Evolutionary conservation across 1,140 invertebrate genomes (phyloP).

Genomic region (Adoxophyes honmai): DNA sequence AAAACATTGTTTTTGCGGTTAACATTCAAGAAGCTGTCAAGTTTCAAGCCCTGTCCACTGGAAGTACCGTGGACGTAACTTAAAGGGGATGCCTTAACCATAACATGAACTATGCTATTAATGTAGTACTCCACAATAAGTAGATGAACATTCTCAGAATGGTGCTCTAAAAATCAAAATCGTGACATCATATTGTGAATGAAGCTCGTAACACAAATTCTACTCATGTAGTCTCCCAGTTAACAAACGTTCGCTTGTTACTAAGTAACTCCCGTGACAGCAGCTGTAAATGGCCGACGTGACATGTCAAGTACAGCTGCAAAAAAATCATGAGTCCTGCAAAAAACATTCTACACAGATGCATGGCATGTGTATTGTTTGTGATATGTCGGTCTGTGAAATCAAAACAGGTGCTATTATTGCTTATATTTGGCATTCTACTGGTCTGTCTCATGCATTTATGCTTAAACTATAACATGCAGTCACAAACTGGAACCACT

Average conservation of each 20-base stretch:
- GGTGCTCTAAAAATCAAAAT: slow-evolving; percentile 6
- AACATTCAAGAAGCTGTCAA: neutral
- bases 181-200: neutral
- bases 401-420: neutral
- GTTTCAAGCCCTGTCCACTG: too few species aligned
- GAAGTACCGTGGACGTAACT: too few species aligned
- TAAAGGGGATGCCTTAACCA: too few species aligned
- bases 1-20: slow-evolving; percentile 15
- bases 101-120: too few species aligned
- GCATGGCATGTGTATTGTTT: slow-evolving; percentile 45
- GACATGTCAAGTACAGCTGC: neutral
- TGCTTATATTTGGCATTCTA: slow-evolving; percentile 6
- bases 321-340: neutral
- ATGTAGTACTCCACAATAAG: neutral
- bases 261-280: too few species aligned
- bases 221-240: neutral
- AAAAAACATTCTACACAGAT: slow-evolving; percentile 40
- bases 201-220: neutral
- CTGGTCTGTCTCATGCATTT: slow-evolving; percentile 30
- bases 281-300: too few species aligned
- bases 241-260: neutral
- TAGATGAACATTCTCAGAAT: neutral
- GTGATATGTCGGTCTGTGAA: slow-evolving; percentile 4
- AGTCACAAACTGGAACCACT: slow-evolving; percentile 30
- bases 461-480: slow-evolving; percentile 29